Evolutionary conservation across 2,888 invertebrate species (phyloP).

Genomic region (Callinectes sapidus): DNA sequence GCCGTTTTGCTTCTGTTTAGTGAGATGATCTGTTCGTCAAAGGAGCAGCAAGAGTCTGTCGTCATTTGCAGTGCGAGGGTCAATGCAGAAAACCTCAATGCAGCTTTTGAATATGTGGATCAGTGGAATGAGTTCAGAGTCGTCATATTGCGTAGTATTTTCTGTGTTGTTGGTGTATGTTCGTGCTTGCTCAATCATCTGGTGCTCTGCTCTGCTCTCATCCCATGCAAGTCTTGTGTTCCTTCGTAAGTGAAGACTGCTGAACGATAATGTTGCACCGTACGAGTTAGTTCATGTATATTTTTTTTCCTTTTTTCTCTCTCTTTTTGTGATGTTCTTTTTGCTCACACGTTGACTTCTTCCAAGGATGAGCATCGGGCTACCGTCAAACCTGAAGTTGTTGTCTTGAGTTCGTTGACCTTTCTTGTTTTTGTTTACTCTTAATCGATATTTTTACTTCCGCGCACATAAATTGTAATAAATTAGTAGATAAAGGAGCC

Average conservation of each 20-base stretch:
- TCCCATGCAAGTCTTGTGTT: not conserved
- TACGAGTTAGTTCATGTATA: not conserved
- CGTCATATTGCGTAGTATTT: not conserved
- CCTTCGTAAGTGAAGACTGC: not conserved
- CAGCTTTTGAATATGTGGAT: not conserved
- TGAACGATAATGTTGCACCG: not conserved
- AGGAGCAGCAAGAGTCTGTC: too few species aligned
- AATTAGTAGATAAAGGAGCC: not conserved
- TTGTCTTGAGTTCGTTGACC: not conserved
- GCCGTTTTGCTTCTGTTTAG: too few species aligned
- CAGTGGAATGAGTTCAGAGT: not conserved
- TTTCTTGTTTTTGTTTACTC: not conserved
- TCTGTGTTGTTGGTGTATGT: not conserved
- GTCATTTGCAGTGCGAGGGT: too few species aligned
- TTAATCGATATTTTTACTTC: not conserved
- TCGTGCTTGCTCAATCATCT: not conserved
- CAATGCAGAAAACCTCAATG: not conserved
- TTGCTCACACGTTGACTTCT: not conserved
- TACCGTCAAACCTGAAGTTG: not conserved
- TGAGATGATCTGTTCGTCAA: too few species aligned
- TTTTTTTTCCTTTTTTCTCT: not conserved
- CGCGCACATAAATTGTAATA: not conserved
- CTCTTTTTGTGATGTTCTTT: too few species aligned
- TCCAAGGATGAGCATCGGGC: not conserved
- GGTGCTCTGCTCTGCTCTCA: not conserved